Evolutionary conservation across 2,113 vertebrate genomes (phyloP).

Genomic region (Oxygymnocypris stewartii): DNA sequence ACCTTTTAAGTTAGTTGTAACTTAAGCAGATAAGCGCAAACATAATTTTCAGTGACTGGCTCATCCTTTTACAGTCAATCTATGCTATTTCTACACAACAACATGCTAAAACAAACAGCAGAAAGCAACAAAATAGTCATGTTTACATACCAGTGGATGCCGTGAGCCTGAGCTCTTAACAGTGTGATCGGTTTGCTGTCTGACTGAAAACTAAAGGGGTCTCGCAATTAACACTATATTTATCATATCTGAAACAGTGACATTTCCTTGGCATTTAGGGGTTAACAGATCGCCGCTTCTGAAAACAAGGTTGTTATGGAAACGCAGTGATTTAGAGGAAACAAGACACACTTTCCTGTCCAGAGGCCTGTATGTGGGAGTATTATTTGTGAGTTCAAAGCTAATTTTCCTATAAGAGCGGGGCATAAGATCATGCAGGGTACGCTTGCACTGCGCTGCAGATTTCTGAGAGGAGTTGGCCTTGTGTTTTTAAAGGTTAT

Average conservation of each 20-base stretch:
- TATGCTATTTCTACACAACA: not conserved
- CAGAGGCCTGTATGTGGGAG: constrained; percentile 49
- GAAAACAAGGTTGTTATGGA: constrained; percentile 66
- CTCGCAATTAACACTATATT: constrained; percentile 43
- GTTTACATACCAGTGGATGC: constrained; percentile 48
- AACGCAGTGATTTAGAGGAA: constrained; percentile 66
- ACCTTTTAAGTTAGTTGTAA: not conserved
- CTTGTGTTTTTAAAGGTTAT: constrained; percentile 15
- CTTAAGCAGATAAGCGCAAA: not conserved
- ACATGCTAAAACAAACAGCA: not conserved
- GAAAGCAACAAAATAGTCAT: not conserved
- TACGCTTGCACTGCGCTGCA: constrained; percentile 20
- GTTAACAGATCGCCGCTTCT: constrained; percentile 66
- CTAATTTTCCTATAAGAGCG: constrained; percentile 52
- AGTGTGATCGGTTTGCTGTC: not conserved
- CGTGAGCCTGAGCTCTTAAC: constrained; percentile 7
- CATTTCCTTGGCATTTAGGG: constrained; percentile 70
- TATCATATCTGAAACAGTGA: constrained; percentile 55
- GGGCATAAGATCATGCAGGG: constrained; percentile 36
- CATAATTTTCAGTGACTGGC: not conserved
- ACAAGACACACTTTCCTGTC: constrained; percentile 51
- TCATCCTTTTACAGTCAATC: not conserved
- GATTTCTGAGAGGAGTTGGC: constrained; percentile 17
- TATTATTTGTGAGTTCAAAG: constrained; percentile 49
- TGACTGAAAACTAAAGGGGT: constrained; percentile 47